A percentile compares a stretch with the other conserved stretches of the same genome.
Evolutionary conservation across 2,797 vertebrate species (phyloP).

Genomic region (Arvicola amphibius): DNA sequence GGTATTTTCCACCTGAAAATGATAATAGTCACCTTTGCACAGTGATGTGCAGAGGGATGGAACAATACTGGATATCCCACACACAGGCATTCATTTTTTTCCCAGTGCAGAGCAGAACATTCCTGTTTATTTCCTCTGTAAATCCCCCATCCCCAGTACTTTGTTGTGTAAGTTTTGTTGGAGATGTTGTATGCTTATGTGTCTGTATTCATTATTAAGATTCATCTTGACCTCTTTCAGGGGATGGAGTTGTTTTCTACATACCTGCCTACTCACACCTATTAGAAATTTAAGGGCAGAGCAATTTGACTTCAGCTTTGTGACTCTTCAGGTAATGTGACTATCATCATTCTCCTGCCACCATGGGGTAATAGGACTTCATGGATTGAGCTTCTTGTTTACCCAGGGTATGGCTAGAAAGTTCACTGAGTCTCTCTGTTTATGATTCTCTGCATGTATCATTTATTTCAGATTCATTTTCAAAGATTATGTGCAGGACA

Average conservation of each 20-base stretch:
- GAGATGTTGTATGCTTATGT: not conserved
- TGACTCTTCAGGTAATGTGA: not conserved
- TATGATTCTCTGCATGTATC: not conserved
- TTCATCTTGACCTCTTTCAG: rapidly evolving
- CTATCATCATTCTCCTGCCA: not conserved
- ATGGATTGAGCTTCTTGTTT: not conserved
- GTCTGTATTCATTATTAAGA: not conserved
- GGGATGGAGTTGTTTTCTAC: rapidly evolving
- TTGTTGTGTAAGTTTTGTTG: not conserved
- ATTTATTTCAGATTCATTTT: not conserved
- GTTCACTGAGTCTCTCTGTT: not conserved
- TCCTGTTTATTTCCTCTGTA: not conserved
- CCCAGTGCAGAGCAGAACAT: not conserved
- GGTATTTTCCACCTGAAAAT: not conserved
- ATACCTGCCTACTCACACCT: not conserved
- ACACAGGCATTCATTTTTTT: not conserved
- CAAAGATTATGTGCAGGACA: not conserved
- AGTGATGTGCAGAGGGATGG: not conserved
- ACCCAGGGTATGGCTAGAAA: not conserved
- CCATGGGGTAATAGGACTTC: not conserved
- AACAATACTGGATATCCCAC: not conserved
- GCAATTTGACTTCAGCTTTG: rapidly evolving
- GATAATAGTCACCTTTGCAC: not conserved
- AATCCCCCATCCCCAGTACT: rapidly evolving
- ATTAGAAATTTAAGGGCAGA: not conserved